A percentile compares a stretch with the other conserved stretches of the same genome.
Evolutionary conservation across 2,797 vertebrate genomes (phyloP).

Genomic region (Avahi laniger): DNA sequence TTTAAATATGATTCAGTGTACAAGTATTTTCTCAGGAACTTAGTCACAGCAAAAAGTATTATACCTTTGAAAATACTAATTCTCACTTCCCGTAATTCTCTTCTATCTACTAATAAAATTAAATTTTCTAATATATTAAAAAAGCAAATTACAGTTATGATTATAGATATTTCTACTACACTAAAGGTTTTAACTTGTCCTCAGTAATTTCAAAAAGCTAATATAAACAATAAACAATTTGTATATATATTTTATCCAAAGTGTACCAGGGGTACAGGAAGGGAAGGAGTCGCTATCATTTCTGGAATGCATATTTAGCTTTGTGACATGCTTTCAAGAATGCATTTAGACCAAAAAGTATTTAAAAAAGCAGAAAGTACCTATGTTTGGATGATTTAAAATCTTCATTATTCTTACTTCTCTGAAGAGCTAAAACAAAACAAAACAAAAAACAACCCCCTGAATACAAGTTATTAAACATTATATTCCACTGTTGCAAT

Average conservation of each 20-base stretch:
- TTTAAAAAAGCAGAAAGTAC: slow-evolving; percentile 85
- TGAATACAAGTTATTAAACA: slow-evolving; percentile 49
- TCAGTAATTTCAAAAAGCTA: slow-evolving; percentile 28
- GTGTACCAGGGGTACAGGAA: neutral
- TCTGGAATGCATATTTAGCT: neutral
- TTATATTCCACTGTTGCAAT: neutral
- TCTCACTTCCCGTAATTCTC: slow-evolving; percentile 2
- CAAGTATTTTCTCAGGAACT: neutral
- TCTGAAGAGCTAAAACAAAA: slow-evolving; percentile 95
- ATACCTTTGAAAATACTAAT: slow-evolving; percentile 2
- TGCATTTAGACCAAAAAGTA: slow-evolving; percentile 66
- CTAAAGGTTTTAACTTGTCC: slow-evolving; percentile 1
- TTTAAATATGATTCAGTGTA: neutral
- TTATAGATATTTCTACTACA: neutral
- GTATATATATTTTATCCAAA: neutral
- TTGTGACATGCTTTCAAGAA: slow-evolving; percentile 57
- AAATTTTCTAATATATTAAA: slow-evolving; percentile 16
- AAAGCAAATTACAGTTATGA: neutral
- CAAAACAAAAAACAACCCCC: slow-evolving; percentile 21
- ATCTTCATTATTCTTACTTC: slow-evolving; percentile 99
- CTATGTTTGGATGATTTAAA: slow-evolving; percentile 99
- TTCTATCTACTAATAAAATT: neutral
- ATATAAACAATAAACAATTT: neutral
- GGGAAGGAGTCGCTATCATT: neutral
- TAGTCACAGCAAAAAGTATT: neutral